Evolutionary conservation across 2,113 vertebrate species (phyloP), one percentile per base, ranked within the genome.

Genomic region (Tenebrosternarchus preto): DNA sequence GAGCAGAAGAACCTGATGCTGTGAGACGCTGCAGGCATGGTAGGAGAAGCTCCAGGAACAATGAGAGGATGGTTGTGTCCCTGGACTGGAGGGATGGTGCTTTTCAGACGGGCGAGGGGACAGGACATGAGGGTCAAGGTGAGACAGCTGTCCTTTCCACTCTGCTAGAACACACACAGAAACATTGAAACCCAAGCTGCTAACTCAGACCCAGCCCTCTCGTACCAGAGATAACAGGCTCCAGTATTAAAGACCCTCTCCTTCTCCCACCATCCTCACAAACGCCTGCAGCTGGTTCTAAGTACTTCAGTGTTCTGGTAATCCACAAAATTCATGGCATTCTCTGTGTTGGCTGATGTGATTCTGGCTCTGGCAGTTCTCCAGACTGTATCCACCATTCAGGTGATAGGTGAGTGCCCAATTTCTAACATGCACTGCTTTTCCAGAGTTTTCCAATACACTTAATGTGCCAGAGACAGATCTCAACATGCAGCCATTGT

Each of bases 11-110:
- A n/a, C 20, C 43, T 66, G 1, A 61, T 20, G 59, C 25, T 57
- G 36, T 22, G 57, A 33, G 70, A 57, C 15, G 22, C 55, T 25
- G 70, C 55, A 53, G 73, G 20, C 22, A 6, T 39, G 20, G 15
- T 29, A 73, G 73, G 81, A 86, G 77, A 76, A 79, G 56, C 80
- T 29, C 46, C 15, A 73, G 85, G 83, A 88, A 93, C 92, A 93
- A 93, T 92, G 80, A 87, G 80, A 91, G 91, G 90, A 89, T 89
- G 87, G 80, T 87, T 87, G 63, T 86, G 76, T 88, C 80, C 80
- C 66, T 81, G 73, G 83, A 50, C 83, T 77, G 43, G 43, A 82
- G 22, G 53, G 36, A 59, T 69, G n/a, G 72, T 70, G 78, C 61
- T 53, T 76, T 31, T 25, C 66, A 82, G 56, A 63, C 64, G 22